Evolutionary conservation across 2,113 vertebrate species (phyloP).

Genomic region (Hippocampus comes): DNA sequence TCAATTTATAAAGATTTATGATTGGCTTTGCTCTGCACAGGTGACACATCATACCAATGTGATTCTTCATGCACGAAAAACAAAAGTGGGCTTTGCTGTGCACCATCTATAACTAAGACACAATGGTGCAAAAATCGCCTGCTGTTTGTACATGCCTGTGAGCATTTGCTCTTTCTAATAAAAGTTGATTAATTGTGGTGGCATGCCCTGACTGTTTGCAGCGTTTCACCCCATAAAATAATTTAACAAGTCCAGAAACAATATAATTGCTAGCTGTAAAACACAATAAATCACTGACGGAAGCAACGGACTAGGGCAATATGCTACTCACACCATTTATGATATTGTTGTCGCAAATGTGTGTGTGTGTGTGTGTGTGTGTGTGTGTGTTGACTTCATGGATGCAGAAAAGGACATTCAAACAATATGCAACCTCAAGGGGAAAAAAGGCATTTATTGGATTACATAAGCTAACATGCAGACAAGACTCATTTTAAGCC

Average conservation of each 20-base stretch:
- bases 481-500: slow-evolving; percentile 27
- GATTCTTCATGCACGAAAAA: no score
- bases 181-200: slow-evolving; percentile 44
- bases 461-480: slow-evolving; percentile 2
- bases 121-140: background rate
- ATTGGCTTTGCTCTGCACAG: background rate
- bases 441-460: slow-evolving; percentile 27
- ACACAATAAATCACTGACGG: slow-evolving; percentile 4
- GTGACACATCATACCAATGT: background rate
- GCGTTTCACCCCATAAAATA: slow-evolving; percentile 15
- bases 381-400: slow-evolving; percentile 20
- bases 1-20: background rate
- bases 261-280: slow-evolving; percentile 15
- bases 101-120: background rate
- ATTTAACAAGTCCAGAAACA: slow-evolving; percentile 18
- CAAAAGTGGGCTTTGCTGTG: background rate
- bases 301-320: slow-evolving; percentile 4
- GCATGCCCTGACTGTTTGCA: slow-evolving; percentile 12
- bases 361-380: background rate
- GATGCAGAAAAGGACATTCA: slow-evolving; percentile 24
- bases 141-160: background rate
- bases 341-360: slow-evolving; percentile 22
- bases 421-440: slow-evolving; percentile 21
- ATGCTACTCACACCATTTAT: background rate
- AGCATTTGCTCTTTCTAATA: slow-evolving; percentile 18